A percentile compares a stretch with the other conserved stretches of the same genome.
Conservation (phyloP, 2,113 vertebrate genomes). For the Petromus typicus region DNA sequence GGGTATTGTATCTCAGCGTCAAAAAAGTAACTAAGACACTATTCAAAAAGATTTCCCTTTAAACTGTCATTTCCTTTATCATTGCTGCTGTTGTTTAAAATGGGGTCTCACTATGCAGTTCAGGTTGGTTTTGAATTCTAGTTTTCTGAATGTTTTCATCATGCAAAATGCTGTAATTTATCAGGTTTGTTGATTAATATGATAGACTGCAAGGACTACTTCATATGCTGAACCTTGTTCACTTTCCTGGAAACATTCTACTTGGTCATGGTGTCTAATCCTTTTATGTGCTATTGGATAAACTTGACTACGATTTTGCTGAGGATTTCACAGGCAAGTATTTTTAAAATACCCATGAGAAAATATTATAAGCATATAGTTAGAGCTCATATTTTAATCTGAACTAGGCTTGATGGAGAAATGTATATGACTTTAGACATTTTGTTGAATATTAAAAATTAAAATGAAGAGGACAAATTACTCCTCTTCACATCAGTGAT, state of each 20-base stretch:
- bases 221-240: background rate
- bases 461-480: background rate
- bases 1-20: no score
- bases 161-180: background rate
- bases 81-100: no score
- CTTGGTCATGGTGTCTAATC: background rate
- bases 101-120: no score
- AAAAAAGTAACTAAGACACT: no score
- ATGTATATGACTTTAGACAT: background rate
- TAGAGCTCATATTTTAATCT: background rate
- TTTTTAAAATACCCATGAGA: constrained; percentile 7
- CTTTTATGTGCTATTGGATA: background rate
- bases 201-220: background rate
- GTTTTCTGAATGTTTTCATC: background rate
- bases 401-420: background rate
- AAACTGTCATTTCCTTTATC: no score
- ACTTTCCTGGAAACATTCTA: background rate
- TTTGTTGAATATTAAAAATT: background rate
- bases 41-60: no score
- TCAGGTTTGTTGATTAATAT: no score
- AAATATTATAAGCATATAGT: background rate
- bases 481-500: background rate
- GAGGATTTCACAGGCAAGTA: background rate
- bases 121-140: background rate
- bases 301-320: background rate